Base-by-base conservation (phyloP, 1,140 invertebrate species). In the Ephestia elutella region DNA sequence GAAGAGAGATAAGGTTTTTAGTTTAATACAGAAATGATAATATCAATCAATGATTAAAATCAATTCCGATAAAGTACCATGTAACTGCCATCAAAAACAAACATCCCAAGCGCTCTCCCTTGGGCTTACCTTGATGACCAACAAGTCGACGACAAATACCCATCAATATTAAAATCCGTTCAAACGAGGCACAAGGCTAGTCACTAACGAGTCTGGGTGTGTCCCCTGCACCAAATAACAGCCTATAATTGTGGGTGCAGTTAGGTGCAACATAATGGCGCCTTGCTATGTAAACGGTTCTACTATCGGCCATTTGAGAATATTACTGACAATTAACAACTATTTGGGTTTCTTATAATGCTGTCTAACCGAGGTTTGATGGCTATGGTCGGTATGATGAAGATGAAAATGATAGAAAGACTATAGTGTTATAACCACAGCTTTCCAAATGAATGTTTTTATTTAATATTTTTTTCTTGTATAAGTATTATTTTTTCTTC, bases 201-300 rank as follows among this genome's bases (percentile, higher is more conserved):
- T 70, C 73, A 75, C 74, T 86, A 83, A 82, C 79, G 73, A 86
- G 76, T 81, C 66, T 77, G 79, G 82, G 82, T 80, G 82, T 83
- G 82, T 82, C 73, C 70, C 63, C 62, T 78, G 80, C 69, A 80
- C 80, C 79, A 81, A 78, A 86, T 81, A 82, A 77, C 72, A 38
- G 65, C 68, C 67, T 71, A 82, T 85, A 83, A 86, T 82, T 82
- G 78, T 76, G 64, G 78, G 77, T 78, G 78, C 78, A 82, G 76
- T 82, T 75, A 81, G 66, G 63, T 74, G 70, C 78, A 77, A 74
- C 73, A 68, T 66, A 62, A 67, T 60, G 61, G 66, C 67, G 65
- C 68, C 56, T 66, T 62, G 65, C 64, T 60, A 75, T 71, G 58
- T 67, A 67, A 62, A 63, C 57, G 50, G 50, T 25, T 25, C 50